A percentile compares a stretch with the other conserved stretches of the same genome.
Evolutionary conservation across 2,797 vertebrate genomes (phyloP).

Genomic region (Astyanax mexicanus): DNA sequence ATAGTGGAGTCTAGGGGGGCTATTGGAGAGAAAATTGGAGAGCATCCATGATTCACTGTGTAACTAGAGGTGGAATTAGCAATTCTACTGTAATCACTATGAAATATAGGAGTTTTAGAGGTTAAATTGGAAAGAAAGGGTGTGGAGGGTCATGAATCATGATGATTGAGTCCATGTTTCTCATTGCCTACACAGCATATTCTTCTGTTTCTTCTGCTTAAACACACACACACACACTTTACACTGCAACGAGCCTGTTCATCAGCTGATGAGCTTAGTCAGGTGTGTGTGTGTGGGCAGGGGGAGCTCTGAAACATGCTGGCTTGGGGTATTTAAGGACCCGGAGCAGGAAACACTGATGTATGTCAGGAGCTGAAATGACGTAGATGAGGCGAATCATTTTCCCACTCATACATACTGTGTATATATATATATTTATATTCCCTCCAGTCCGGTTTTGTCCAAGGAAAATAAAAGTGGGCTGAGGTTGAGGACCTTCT

Average conservation of each 20-base stretch:
- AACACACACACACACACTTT: background rate
- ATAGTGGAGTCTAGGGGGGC: too few species aligned
- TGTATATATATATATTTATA: too few species aligned
- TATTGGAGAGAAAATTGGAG: too few species aligned
- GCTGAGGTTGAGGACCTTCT: background rate
- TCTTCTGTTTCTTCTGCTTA: background rate
- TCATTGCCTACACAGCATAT: too few species aligned
- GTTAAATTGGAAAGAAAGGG: too few species aligned
- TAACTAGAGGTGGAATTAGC: too few species aligned
- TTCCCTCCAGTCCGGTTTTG: background rate
- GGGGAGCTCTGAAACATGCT: background rate
- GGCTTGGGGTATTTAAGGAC: background rate
- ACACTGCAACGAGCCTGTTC: background rate
- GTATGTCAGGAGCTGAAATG: too few species aligned
- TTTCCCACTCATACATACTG: background rate
- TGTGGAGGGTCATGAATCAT: background rate
- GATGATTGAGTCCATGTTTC: background rate
- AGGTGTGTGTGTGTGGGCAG: too few species aligned
- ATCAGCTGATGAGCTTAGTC: background rate
- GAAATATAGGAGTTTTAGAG: too few species aligned
- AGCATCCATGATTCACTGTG: too few species aligned
- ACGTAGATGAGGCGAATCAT: background rate
- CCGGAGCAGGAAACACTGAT: background rate
- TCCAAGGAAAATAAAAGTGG: constrained; percentile 12
- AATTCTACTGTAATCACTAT: too few species aligned